Evolutionary conservation across 1,140 invertebrate species (phyloP).

Genomic region (Heliconius eleuchia): DNA sequence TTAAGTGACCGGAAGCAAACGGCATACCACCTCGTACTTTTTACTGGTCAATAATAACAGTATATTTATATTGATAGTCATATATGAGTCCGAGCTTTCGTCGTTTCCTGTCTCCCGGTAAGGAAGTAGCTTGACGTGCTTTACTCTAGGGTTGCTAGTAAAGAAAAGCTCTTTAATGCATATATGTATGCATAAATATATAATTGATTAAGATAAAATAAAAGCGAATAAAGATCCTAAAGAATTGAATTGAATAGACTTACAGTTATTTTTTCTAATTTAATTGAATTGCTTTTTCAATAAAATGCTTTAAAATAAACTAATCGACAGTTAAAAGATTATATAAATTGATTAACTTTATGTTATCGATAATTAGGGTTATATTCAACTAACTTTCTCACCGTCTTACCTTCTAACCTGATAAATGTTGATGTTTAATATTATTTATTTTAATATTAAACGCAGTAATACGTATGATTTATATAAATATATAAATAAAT

Average conservation of each 20-base stretch:
- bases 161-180: background rate
- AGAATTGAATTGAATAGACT: background rate
- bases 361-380: too few relatives aligned
- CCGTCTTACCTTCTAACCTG: too few relatives aligned
- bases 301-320: too few relatives aligned
- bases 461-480: too few relatives aligned
- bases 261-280: too few relatives aligned
- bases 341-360: too few relatives aligned
- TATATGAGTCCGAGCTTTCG: constrained; percentile 49
- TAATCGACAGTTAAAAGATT: too few relatives aligned
- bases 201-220: background rate
- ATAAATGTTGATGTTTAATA: too few relatives aligned
- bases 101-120: constrained; percentile 62
- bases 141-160: constrained; percentile 43
- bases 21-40: constrained; percentile 40
- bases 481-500: too few relatives aligned
- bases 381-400: too few relatives aligned
- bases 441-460: too few relatives aligned
- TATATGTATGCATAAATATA: background rate
- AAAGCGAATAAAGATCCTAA: background rate
- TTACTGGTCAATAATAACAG: constrained; percentile 42
- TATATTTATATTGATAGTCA: constrained; percentile 44
- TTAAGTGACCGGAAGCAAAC: constrained; percentile 33
- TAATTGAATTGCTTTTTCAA: too few relatives aligned
- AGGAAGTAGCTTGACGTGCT: constrained; percentile 68